phyloP scores from a whole-genome alignment of 2,888 invertebrate species.

The Malacosoma neustria region DNA sequence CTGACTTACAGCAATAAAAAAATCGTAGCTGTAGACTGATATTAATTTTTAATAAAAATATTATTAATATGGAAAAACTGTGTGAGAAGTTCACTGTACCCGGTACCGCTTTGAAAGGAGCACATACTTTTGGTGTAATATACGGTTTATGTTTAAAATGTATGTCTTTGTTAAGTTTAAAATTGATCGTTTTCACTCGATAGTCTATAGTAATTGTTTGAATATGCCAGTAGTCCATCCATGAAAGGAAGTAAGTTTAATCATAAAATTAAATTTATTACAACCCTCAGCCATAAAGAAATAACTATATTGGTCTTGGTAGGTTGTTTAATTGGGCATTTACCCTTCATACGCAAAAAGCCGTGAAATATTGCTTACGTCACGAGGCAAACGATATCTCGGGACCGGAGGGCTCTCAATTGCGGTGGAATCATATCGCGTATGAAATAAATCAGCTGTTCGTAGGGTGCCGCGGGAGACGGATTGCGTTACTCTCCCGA shows the following conservation, averaged over 20 bases:
- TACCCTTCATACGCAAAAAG: constrained; percentile 30
- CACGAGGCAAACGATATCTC: constrained; percentile 28
- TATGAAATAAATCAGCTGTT: constrained; percentile 66
- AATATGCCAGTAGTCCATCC: too few relatives aligned
- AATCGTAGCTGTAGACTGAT: too few relatives aligned
- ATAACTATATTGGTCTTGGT: neutral
- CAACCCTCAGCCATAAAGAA: neutral
- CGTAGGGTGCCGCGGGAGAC: constrained; percentile 38
- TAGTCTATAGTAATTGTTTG: too few relatives aligned
- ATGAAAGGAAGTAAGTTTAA: neutral
- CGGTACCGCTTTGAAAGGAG: too few relatives aligned
- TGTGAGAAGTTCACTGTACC: too few relatives aligned
- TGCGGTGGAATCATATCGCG: constrained; percentile 64
- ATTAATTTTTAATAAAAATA: too few relatives aligned
- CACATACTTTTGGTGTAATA: too few relatives aligned
- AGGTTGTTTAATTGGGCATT: constrained; percentile 42
- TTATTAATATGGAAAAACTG: too few relatives aligned
- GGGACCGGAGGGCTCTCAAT: constrained; percentile 40
- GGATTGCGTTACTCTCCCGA: constrained; percentile 62
- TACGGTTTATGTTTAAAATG: too few relatives aligned
- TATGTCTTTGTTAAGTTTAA: too few relatives aligned
- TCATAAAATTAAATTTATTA: neutral
- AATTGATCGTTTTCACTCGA: too few relatives aligned
- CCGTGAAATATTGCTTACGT: constrained; percentile 24
- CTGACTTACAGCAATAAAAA: too few relatives aligned